Evolutionary conservation across 2,113 vertebrate species (phyloP), one percentile per base, ranked within the genome.

Genomic region (Tachuris rubrigastra): DNA sequence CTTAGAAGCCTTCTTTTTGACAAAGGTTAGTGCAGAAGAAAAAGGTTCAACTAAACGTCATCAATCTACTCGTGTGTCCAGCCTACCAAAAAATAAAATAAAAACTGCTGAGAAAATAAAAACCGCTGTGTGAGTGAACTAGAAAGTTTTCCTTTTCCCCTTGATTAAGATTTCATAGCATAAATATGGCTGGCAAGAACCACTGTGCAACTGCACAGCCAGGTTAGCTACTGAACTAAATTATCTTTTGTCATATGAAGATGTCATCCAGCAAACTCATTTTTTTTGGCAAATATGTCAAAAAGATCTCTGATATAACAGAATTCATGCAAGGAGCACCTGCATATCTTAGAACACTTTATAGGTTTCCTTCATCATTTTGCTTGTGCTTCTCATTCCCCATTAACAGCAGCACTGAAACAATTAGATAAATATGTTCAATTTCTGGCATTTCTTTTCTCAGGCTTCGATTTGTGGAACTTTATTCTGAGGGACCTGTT

Each of bases 291-390:
- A 77, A 69, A 63, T 39, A 28, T 30, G 41, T 10, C 6, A 49
- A 49, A 83, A 72, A 14, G 13, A 4, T 49, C n/a, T n/a, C 17
- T 49, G 14, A 46, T 20, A 7, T 5, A 14, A 15, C 21, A 65
- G 23, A 39, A 49, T 7, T 2, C 15, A 33, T 31, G 12, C 7
- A 46, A 75, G 28, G 15, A 66, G 4, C 16, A 50, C 12, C 9
- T 65, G 21, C 8, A 0, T n/a, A 6, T 52, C 13, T 79, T 27
- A 12, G 8, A 56, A 30, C 2, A 0, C 28, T 52, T 55, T 44
- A 15, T 19, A 33, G 2, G 2, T 85, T 88, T 63, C 9, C 19
- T 66, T 66, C 9, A 3, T 35, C 2, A 1, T 67, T 91, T 81
- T 53, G 15, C 9, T 33, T 49, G 14, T 4, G 8, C 5, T 69